A percentile compares a stretch with the other conserved stretches of the same genome.
phyloP scores from a whole-genome alignment of 2,888 invertebrate genomes.

The Yponomeuta plumbellus region DNA sequence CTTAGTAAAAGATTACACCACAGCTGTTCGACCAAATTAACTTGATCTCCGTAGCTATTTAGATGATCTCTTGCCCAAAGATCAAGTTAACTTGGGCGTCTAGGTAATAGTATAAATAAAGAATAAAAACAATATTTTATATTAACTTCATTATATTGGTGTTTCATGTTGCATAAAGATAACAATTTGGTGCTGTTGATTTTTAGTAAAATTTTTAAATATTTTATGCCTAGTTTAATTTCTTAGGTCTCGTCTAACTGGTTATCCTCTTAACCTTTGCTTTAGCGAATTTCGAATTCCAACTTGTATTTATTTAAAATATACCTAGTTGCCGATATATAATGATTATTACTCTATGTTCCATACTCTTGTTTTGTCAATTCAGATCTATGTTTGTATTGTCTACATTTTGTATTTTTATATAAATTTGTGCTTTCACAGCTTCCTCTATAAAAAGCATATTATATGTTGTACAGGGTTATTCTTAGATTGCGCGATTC shows the following conservation, averaged over 20 bases:
- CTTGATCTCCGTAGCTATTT: neutral
- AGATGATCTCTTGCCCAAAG: neutral
- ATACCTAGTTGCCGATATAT: no score
- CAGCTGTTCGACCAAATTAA: neutral
- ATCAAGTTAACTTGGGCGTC: neutral
- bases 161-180: constrained; percentile 5
- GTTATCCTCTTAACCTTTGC: no score
- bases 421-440: no score
- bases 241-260: neutral
- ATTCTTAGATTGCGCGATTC: no score
- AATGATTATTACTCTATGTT: no score
- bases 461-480: no score
- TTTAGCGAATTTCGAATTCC: no score
- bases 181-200: constrained; percentile 14
- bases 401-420: no score
- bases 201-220: neutral
- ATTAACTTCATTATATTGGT: neutral
- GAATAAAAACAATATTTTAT: neutral
- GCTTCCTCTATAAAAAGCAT: no score
- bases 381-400: no score
- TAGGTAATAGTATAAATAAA: neutral
- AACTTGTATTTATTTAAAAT: no score
- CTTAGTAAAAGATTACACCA: neutral
- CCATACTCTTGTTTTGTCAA: no score
- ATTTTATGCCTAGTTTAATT: neutral